phyloP scores from a whole-genome alignment of 1,140 invertebrate genomes.

The Drosophila ohnishii region DNA sequence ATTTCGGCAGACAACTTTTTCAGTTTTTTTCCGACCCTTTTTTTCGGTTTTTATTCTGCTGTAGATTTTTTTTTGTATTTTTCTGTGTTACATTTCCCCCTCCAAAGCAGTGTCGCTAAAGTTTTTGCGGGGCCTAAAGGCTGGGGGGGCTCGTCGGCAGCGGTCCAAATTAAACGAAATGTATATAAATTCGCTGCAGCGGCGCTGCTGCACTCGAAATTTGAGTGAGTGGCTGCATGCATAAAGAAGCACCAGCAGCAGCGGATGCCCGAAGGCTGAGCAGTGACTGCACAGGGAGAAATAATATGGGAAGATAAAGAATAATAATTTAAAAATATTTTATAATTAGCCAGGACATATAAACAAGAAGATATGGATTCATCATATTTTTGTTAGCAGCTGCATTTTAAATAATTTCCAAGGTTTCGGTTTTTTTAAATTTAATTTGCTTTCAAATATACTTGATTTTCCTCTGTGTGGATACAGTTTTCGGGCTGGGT shows the following conservation, averaged over 20 bases:
- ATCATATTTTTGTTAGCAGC: neutral
- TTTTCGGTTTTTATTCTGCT: constrained; percentile 14
- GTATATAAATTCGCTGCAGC: constrained; percentile 78
- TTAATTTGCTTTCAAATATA: neutral
- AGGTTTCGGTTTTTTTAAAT: neutral
- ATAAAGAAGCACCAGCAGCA: constrained; percentile 56
- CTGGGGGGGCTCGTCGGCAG: constrained; percentile 24
- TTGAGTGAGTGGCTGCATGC: constrained; percentile 76
- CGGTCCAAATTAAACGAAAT: constrained; percentile 77
- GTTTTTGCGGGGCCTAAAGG: constrained; percentile 33
- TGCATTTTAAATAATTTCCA: neutral
- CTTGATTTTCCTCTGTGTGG: constrained; percentile 3
- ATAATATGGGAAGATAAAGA: neutral
- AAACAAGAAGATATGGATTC: no score
- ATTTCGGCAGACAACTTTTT: constrained; percentile 76
- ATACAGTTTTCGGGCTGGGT: constrained; percentile 20
- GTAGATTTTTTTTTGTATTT: constrained; percentile 9
- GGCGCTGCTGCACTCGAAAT: constrained; percentile 73
- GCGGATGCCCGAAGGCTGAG: constrained; percentile 22
- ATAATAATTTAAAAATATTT: no score
- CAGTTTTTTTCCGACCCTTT: neutral
- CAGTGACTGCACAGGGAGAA: constrained; percentile 4
- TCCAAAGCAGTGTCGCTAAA: constrained; percentile 64
- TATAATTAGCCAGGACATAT: neutral
- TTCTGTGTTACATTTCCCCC: constrained; percentile 32